Base-by-base conservation (phyloP, 2,888 invertebrate genomes). In the Hylaea fasciaria region DNA sequence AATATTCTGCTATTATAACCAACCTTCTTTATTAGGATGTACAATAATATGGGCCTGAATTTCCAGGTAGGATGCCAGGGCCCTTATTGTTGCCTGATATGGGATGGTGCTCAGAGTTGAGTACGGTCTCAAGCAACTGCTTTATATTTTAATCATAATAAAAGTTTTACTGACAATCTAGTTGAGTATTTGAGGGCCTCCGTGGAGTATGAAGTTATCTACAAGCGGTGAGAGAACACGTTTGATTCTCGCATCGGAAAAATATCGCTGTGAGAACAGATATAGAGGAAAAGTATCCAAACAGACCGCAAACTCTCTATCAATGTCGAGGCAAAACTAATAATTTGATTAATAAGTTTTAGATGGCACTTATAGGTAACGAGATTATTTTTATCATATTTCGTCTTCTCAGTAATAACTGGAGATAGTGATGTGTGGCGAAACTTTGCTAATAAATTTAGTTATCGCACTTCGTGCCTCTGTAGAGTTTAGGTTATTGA, bases 1-100 rank as follows among this genome's bases (percentile, higher is more conserved):
- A 54, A 54, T 57, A 57, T 57, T n/a, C 54, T 43, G 54, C 57
- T 40, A 49, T 62, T 57, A 53, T 49, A 48, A 62, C 32, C 44
- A 57, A 59, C 58, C 52, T 57, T 47, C 39, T 57, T 52, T 52
- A 57, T 47, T 47, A 28, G 47, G 37, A 52, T 37, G 10, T 47
- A 37, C 46, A 41, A 14, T 37, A 37, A 47, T 41, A 22, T 35
- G 28, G 37, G 47, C 3, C 28, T 12, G 28, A 11, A 16, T 44
- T 32, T 28, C 17, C 13, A 56, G 56, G 49, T 56, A 44, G 1
- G 40, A 40, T 5, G 14, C n/a, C 14, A n/a, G 12, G 12, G 10
- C 12, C 37, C 37, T 12, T 37, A 37, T 37, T n/a, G n/a, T 37
- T 37, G n/a, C 37, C 7, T 9, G 32, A 32, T 37, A 11, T 10